Conservation (phyloP, 2,888 invertebrate species). For the Autographa pulchrina region DNA sequence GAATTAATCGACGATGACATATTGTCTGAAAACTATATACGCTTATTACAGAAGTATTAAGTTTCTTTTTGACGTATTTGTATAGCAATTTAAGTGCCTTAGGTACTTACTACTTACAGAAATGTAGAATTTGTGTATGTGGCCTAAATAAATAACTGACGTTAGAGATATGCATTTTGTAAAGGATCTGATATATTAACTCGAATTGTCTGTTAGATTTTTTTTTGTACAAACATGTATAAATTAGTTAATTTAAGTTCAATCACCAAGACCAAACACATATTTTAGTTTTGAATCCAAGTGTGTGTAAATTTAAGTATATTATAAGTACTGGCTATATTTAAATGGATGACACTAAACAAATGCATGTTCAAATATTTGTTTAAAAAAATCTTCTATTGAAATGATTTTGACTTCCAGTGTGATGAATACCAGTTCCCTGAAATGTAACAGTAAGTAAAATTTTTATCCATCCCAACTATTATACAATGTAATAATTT, state of each 20-base stretch:
- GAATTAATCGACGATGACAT: not conserved
- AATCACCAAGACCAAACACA: not conserved
- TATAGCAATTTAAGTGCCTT: not conserved
- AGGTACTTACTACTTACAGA: too few relatives aligned
- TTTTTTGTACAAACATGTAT: constrained; percentile 1
- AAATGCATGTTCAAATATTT: constrained; percentile 34
- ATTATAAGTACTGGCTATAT: not conserved
- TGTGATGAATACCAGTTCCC: constrained; percentile 14
- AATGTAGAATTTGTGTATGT: not conserved
- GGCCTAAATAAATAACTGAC: too few relatives aligned
- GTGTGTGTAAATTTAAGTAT: not conserved
- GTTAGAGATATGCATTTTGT: not conserved
- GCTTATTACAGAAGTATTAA: constrained; percentile 4
- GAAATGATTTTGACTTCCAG: not conserved
- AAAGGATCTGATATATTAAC: not conserved
- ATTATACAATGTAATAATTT: constrained; percentile 46
- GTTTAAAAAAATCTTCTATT: constrained; percentile 9
- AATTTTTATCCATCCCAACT: constrained; percentile 33
- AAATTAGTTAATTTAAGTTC: not conserved
- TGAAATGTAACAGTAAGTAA: constrained; percentile 39
- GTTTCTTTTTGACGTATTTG: not conserved
- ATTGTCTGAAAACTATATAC: constrained; percentile 4
- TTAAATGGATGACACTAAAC: not conserved
- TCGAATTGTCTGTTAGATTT: not conserved
- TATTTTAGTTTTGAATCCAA: not conserved